Percentiles rank a stretch among this genome's conserved stretches.
Conservation (phyloP, 2,797 vertebrate species). For the Coluber constrictor region DNA sequence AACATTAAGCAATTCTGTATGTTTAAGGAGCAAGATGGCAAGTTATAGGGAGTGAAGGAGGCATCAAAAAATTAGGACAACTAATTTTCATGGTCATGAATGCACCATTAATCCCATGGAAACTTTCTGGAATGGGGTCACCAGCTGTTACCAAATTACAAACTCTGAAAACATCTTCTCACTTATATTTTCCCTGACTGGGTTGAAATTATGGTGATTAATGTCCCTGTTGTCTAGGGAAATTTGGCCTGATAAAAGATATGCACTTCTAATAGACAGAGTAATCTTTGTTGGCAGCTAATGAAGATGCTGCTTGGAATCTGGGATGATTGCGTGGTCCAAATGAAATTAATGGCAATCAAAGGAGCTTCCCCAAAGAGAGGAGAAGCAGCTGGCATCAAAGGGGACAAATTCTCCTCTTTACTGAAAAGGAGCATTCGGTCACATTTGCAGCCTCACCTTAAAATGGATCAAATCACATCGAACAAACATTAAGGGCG, state of each 20-base stretch:
- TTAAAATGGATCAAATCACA: slow-evolving; percentile 55
- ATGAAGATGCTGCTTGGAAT: slow-evolving; percentile 46
- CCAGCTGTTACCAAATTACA: slow-evolving; percentile 16
- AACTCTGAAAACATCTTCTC: slow-evolving; percentile 15
- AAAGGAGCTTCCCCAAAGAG: slow-evolving; percentile 58
- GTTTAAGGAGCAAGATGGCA: not conserved
- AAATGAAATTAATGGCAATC: slow-evolving; percentile 62
- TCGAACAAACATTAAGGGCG: slow-evolving; percentile 36
- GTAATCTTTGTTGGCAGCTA: slow-evolving; percentile 45
- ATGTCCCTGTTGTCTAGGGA: slow-evolving; percentile 23
- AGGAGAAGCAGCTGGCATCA: slow-evolving; percentile 47
- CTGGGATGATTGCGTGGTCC: slow-evolving; percentile 40
- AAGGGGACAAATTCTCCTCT: slow-evolving; percentile 50
- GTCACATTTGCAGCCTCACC: slow-evolving; percentile 59
- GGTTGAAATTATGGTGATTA: slow-evolving; percentile 28
- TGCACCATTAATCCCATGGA: not conserved
- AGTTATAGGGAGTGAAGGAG: not conserved
- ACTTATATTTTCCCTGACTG: not conserved
- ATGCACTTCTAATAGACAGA: slow-evolving; percentile 13
- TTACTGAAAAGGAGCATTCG: slow-evolving; percentile 42
- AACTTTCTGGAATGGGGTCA: not conserved
- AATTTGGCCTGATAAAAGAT: slow-evolving; percentile 19
- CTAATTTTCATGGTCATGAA: not conserved
- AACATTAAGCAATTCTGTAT: not conserved
- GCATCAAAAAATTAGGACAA: not conserved